Base-by-base conservation (phyloP, 37 sponge, comb jelly and placozoan genomes). In the Beroe ovata region DNA sequence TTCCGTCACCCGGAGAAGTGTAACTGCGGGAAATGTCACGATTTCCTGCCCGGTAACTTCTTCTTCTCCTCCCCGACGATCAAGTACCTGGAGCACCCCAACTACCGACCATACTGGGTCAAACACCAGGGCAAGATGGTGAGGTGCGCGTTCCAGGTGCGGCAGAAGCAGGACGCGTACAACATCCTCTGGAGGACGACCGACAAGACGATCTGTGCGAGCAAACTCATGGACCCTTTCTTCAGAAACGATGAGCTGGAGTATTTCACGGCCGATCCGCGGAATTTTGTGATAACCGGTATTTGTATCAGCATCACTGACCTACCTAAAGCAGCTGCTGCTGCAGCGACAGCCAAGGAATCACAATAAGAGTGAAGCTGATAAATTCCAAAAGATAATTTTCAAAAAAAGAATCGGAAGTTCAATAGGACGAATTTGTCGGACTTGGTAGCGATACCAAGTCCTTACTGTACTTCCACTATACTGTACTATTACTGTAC, bases 231-330 rank as follows among this genome's bases (percentile, higher is more conserved):
- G 38, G 89, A 89, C 28, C 63, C 63, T 39, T 62, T 63, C 64
- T 89, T 89, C 62, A 59, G 64, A 62, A 89, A 89, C 34, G 89
- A 89, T 89, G 89, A 89, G 89, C 1, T 89, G 64, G 89, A 60
- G 64, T 89, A 62, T 62, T 89, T 89, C 64, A 60, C 61, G 2
- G 63, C 62, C 2, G 84, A 77, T 77, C 23, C 84, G 54, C 39
- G 84, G 28, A 77, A 77, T 35, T 77, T 77, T 40, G 84, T 77
- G 1, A 77, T 77, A 19, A 77, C 84, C 11, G 84, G 84, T 25
- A 30, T 77, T 39, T 77, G 84, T 41, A 54, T 77, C 47, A 77
- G 84, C 54, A 77, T 77, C 16, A 77, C 84, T 1, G 84, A 77
- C 28, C 54, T 77, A 29, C 84, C 84, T 42, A 77, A 77, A 40